Evolutionary conservation across 64 coral and sea anemone genomes (phyloP), one percentile per base, ranked within the genome.

Genomic region (Orbicella faveolata): DNA sequence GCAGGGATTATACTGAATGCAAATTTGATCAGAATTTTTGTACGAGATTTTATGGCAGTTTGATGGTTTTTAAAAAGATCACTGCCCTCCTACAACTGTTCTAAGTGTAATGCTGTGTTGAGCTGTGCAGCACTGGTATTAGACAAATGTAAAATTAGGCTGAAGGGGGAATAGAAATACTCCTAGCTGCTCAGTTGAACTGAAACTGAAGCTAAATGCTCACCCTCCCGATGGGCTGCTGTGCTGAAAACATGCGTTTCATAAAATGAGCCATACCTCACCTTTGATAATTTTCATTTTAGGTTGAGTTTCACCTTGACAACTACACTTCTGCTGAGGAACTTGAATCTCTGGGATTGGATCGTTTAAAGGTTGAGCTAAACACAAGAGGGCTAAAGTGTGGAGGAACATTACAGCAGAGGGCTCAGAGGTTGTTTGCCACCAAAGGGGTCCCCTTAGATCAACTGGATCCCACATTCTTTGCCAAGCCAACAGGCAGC

Each of bases 321-420:
- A 76, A 91, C 17, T 98, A 88, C 88, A 89, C 66, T 61, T 91
- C 90, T 9, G 76, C 63, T 30, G 36, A 74, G 17, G 88, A 98
- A 35, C 78, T 98, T 20, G 93, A 98, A 75, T 59, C 90, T 9
- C 10, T 98, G 18, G 96, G 96, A 35, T 75, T 98, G 70, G 93
- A 95, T 36, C 73, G 64, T 67, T 72, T 98, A 1, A 98, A 98
- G 34, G 90, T 88, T 18, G 93, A 94, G 18, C 68, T 98, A 4
- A 93, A 90, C 61, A 37, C 93, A 21, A 75, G 90, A 78, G 96
- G 96, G 69, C 87, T 98, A 0, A 98, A 98, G 52, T 98, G 96
- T 95, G 96, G 96, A 78, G 96, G 96, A 12, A 98, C 96, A 62
- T 80, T 98, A 61, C 96, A 98, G 34, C 93, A 98, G 77, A 94